Evolutionary conservation across 2,888 invertebrate species (phyloP).

Genomic region (Eupithecia subumbrata): DNA sequence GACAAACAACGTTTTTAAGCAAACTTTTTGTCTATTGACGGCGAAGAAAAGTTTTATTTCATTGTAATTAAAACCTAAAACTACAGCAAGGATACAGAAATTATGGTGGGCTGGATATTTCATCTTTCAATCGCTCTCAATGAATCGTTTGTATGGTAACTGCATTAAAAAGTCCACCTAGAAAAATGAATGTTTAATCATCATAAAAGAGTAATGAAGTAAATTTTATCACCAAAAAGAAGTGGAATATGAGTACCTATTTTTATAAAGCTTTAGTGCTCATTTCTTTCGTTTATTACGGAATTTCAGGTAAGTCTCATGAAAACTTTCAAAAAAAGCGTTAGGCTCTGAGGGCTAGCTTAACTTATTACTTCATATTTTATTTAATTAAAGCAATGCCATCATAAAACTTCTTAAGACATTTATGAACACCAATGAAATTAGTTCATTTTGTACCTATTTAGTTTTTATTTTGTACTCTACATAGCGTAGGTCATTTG

Average conservation of each 20-base stretch:
- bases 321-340: not conserved
- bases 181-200: slow-evolving; percentile 5
- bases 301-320: not conserved
- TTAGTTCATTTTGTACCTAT: no score
- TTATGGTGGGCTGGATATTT: not conserved
- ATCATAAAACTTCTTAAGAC: no score
- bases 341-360: not conserved
- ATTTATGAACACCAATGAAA: slow-evolving; percentile 6
- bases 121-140: not conserved
- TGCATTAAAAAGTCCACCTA: not conserved
- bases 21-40: not conserved
- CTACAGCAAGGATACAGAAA: not conserved
- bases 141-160: not conserved
- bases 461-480: no score
- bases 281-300: slow-evolving; percentile 22
- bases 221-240: slow-evolving; percentile 2
- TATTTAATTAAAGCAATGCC: no score
- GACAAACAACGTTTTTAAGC: not conserved
- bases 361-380: not conserved
- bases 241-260: slow-evolving; percentile 23
- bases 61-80: not conserved
- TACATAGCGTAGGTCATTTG: no score
- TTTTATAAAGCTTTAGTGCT: slow-evolving; percentile 15
- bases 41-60: not conserved
- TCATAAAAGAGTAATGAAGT: slow-evolving; percentile 17